These are phyloP conservation scores for Antechinus flavipes DNA, from an alignment of 2,113 vertebrate species.

Conservation along the genomic window DNA sequence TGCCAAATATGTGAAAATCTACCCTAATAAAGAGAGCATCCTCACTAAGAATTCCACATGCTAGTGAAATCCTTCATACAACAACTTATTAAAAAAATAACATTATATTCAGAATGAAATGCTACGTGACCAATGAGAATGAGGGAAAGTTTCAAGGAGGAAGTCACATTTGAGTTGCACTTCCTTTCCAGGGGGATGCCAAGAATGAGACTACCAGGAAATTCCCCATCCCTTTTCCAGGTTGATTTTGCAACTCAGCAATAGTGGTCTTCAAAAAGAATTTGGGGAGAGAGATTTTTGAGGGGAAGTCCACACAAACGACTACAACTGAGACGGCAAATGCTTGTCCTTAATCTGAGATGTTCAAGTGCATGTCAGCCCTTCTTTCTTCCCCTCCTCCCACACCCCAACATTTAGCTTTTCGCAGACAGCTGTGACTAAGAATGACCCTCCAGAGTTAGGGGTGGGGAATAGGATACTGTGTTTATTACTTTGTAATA, in stretches of 20 bases:
- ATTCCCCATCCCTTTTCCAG: background rate
- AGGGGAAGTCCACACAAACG: background rate
- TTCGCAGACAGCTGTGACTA: background rate
- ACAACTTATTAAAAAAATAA: background rate
- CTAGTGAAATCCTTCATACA: background rate
- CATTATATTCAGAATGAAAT: background rate
- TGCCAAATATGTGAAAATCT: background rate
- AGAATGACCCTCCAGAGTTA: background rate
- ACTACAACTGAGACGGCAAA: background rate
- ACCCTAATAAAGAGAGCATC: background rate
- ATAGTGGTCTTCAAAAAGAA: background rate
- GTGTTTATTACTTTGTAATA: background rate
- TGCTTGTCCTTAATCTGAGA: background rate
- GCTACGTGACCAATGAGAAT: background rate
- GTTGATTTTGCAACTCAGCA: background rate
- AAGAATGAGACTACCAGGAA: background rate
- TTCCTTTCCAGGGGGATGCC: background rate
- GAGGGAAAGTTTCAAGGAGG: background rate
- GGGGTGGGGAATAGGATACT: background rate
- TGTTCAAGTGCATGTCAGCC: background rate
- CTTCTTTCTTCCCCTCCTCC: background rate
- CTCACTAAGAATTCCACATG: background rate
- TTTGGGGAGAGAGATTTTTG: background rate
- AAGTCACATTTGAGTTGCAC: background rate
- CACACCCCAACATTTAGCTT: background rate